Percentiles rank a stretch among this genome's conserved stretches.
Evolutionary conservation across 2,888 invertebrate species (phyloP).

Genomic region (Heliconius ethilla): DNA sequence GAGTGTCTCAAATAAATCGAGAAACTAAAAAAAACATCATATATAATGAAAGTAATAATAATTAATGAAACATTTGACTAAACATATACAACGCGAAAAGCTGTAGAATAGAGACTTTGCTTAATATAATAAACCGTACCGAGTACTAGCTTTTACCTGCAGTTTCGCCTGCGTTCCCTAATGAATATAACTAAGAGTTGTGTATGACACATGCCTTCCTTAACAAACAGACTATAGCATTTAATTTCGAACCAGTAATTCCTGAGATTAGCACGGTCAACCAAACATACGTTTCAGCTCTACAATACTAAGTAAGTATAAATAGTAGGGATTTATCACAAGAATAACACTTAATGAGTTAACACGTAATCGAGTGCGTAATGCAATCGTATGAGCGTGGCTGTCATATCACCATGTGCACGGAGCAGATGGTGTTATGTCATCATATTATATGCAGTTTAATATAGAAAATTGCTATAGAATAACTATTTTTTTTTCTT

Average conservation of each 20-base stretch:
- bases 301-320: not conserved
- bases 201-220: too few relatives aligned
- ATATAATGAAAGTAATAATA: not conserved
- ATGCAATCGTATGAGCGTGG: slow-evolving; percentile 5
- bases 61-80: too few relatives aligned
- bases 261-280: not conserved
- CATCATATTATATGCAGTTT: not conserved
- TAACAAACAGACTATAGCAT: too few relatives aligned
- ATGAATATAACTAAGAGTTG: too few relatives aligned
- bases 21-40: not conserved
- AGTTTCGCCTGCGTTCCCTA: too few relatives aligned
- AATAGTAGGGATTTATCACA: not conserved
- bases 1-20: not conserved
- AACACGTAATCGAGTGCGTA: slow-evolving; percentile 7
- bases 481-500: not conserved
- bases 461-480: not conserved
- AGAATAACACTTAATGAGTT: not conserved
- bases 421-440: slow-evolving; percentile 14
- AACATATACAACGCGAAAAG: too few relatives aligned
- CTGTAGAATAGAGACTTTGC: too few relatives aligned
- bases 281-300: not conserved
- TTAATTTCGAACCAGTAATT: not conserved
- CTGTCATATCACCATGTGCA: slow-evolving; percentile 17
- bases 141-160: too few relatives aligned
- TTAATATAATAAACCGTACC: too few relatives aligned